Percentiles rank a stretch among this genome's conserved stretches.
phyloP scores from a whole-genome alignment of 35 echinoderm and acorn worm genomes.

The Chiridota heheva region DNA sequence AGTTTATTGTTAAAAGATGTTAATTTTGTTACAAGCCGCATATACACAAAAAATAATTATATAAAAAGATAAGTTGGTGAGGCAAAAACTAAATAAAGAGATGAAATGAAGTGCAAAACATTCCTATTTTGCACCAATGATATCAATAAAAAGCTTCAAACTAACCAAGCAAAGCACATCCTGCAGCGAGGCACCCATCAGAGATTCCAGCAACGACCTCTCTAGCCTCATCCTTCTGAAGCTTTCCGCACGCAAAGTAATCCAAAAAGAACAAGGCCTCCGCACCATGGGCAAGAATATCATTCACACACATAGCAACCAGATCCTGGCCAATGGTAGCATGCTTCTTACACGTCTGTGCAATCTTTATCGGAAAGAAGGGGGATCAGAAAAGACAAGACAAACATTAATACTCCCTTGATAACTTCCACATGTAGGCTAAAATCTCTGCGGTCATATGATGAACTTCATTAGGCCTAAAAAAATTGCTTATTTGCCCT shows the following conservation, averaged over 20 bases:
- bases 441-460: too few relatives aligned
- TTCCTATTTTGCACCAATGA: too few relatives aligned
- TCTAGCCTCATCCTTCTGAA: constrained; percentile 64
- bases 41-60: too few relatives aligned
- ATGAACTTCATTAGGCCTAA: too few relatives aligned
- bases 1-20: too few relatives aligned
- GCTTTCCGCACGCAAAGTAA: constrained; percentile 87
- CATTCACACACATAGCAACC: constrained; percentile 98
- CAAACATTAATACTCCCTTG: neutral
- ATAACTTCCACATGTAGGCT: neutral
- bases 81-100: too few relatives aligned
- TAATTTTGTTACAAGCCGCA: neutral
- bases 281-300: constrained; percentile 87
- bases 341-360: constrained; percentile 70
- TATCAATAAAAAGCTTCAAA: too few relatives aligned
- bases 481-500: too few relatives aligned
- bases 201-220: constrained; percentile 81
- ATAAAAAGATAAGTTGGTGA: too few relatives aligned
- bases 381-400: too few relatives aligned
- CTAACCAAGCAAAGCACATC: constrained; percentile 94
- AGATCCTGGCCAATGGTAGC: constrained; percentile 76
- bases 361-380: constrained; percentile 58
- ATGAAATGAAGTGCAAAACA: too few relatives aligned
- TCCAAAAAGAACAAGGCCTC: constrained; percentile 93
- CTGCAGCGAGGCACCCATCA: constrained; percentile 76